Conservation (phyloP, 2,888 invertebrate species). For the Drosophila greeni region DNA sequence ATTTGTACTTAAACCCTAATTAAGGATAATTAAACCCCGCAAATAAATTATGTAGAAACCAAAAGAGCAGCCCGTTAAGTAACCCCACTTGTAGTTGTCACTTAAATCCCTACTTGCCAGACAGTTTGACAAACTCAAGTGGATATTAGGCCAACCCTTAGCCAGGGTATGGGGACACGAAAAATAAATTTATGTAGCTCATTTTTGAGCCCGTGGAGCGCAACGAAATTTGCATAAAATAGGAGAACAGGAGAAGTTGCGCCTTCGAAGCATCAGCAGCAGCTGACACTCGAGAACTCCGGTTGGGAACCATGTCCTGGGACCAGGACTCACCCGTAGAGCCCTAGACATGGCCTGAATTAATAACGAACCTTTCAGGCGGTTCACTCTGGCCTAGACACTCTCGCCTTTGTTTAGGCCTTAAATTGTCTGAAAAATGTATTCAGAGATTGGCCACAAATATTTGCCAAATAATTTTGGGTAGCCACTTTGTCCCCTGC, state of each 20-base stretch:
- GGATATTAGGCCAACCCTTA: slow-evolving; percentile 28
- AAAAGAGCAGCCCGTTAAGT: not conserved
- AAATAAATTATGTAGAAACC: not conserved
- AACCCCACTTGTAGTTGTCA: slow-evolving; percentile 6
- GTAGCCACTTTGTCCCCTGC: slow-evolving; percentile 32
- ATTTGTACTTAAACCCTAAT: not conserved
- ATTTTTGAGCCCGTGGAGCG: slow-evolving; percentile 50
- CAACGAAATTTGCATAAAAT: slow-evolving; percentile 65
- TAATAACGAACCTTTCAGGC: slow-evolving; percentile 63
- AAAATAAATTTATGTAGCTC: slow-evolving; percentile 57
- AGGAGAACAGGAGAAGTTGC: slow-evolving; percentile 47
- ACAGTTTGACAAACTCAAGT: slow-evolving; percentile 27
- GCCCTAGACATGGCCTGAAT: slow-evolving; percentile 58
- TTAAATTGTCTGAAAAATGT: slow-evolving; percentile 57
- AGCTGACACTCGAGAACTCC: slow-evolving; percentile 50
- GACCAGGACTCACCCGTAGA: slow-evolving; percentile 17
- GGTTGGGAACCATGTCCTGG: slow-evolving; percentile 3
- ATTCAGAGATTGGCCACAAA: slow-evolving; percentile 51
- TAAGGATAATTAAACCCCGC: not conserved
- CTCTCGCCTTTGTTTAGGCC: slow-evolving; percentile 39
- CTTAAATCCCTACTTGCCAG: not conserved
- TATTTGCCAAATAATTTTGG: slow-evolving; percentile 63
- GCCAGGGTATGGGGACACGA: slow-evolving; percentile 10
- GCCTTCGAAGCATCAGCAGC: slow-evolving; percentile 30
- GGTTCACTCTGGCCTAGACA: slow-evolving; percentile 35